These are phyloP conservation scores for Archivesica marissinica DNA, from an alignment of 1,140 invertebrate genomes.

Conservation along the genomic window DNA sequence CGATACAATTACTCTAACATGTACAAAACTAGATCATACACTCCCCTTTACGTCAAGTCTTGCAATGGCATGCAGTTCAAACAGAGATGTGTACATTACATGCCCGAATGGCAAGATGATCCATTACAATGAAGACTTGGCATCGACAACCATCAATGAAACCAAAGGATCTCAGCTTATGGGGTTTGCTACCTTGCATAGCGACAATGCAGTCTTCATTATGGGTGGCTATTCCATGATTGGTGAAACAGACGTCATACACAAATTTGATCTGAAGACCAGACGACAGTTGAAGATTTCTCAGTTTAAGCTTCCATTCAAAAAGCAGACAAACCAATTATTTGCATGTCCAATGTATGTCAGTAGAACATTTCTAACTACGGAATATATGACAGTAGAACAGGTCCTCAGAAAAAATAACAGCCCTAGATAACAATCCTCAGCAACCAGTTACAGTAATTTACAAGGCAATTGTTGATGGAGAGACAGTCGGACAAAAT, in stretches of 20 bases:
- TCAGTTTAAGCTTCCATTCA: slow-evolving; percentile 46
- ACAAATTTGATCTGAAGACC: slow-evolving; percentile 45
- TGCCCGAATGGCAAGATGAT: slow-evolving; percentile 53
- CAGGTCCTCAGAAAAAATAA: background rate
- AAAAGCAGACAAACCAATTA: slow-evolving; percentile 31
- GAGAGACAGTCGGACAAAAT: too few relatives aligned
- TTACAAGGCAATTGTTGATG: too few relatives aligned
- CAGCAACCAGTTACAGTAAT: too few relatives aligned
- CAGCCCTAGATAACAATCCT: background rate
- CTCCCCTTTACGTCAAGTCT: slow-evolving; percentile 46
- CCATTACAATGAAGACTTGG: slow-evolving; percentile 44
- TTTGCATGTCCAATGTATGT: slow-evolving; percentile 36
- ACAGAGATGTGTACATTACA: slow-evolving; percentile 48
- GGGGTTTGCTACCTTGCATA: slow-evolving; percentile 30
- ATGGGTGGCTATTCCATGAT: slow-evolving; percentile 44
- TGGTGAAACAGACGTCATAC: slow-evolving; percentile 34
- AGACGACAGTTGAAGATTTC: background rate
- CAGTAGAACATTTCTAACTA: slow-evolving; percentile 32
- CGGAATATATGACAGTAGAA: slow-evolving; percentile 5
- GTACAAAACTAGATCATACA: slow-evolving; percentile 31
- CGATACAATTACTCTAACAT: slow-evolving; percentile 37
- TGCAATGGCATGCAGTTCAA: slow-evolving; percentile 24
- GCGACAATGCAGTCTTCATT: slow-evolving; percentile 31
- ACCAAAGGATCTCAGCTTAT: slow-evolving; percentile 36
- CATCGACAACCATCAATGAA: background rate